Percentiles rank a stretch among this genome's conserved stretches.
These are phyloP conservation scores for Drosophila monieri DNA, from an alignment of 2,888 invertebrate genomes.

Conservation along the genomic window DNA sequence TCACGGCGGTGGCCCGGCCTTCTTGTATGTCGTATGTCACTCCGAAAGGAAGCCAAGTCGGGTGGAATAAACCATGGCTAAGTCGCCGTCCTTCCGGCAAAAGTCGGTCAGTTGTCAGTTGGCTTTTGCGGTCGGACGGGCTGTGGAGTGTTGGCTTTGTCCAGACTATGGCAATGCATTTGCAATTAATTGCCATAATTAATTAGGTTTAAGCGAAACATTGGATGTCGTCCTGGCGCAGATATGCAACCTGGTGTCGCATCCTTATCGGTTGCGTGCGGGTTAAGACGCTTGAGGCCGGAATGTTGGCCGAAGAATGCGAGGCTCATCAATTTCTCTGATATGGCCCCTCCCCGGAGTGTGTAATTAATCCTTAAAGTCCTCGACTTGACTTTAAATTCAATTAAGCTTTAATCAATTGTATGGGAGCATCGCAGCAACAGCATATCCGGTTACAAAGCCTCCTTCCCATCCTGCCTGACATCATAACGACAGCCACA, in stretches of 20 bases:
- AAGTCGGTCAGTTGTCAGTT: conserved; percentile 45
- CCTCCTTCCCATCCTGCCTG: conserved; percentile 5
- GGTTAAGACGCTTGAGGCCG: conserved; percentile 46
- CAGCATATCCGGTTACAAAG: conserved; percentile 43
- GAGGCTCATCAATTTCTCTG: conserved; percentile 26
- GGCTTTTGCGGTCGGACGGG: conserved; percentile 28
- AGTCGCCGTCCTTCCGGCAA: conserved; percentile 36
- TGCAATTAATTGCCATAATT: conserved; percentile 60
- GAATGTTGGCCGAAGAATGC: conserved; percentile 28
- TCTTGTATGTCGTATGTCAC: conserved; percentile 28
- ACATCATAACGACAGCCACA: conserved; percentile 74
- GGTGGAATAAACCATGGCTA: conserved; percentile 32
- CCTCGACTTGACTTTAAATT: conserved; percentile 54
- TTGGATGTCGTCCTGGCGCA: neutral
- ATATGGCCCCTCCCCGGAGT: conserved; percentile 26
- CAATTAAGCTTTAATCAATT: conserved; percentile 72
- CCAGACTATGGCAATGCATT: conserved; percentile 44
- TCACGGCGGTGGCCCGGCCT: conserved; percentile 26
- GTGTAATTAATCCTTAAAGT: conserved; percentile 51
- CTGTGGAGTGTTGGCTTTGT: conserved; percentile 36
- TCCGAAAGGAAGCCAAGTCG: conserved; percentile 20
- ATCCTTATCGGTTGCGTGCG: conserved; percentile 55
- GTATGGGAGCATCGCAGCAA: conserved; percentile 43
- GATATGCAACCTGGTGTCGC: conserved; percentile 28
- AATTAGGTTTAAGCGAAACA: conserved; percentile 53